A percentile compares a stretch with the other conserved stretches of the same genome.
Conservation (phyloP, 2,888 invertebrate genomes). For the Caenorhabditis angaria region DNA sequence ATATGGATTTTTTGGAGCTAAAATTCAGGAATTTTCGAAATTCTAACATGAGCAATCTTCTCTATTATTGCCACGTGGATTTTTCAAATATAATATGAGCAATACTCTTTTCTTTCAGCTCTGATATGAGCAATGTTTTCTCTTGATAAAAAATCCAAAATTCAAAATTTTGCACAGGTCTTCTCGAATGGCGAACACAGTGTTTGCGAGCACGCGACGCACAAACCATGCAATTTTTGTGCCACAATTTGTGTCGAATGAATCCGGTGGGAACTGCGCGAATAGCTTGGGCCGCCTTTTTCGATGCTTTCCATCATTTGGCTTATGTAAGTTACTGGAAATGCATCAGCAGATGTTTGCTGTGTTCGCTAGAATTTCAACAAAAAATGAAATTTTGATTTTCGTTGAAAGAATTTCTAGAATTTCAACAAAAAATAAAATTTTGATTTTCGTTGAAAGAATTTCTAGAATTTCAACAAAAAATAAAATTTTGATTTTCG, state of each 20-base stretch:
- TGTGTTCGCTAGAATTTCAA: not conserved
- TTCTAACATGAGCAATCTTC: too few relatives aligned
- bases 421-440: not conserved
- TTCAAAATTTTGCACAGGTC: slow-evolving; percentile 17
- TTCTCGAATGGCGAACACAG: slow-evolving; percentile 55
- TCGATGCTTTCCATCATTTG: slow-evolving; percentile 50
- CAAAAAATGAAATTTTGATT: not conserved
- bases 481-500: too few relatives aligned
- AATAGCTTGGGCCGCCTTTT: slow-evolving; percentile 55
- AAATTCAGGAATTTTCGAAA: too few relatives aligned
- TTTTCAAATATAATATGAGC: too few relatives aligned
- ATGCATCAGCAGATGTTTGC: not conserved
- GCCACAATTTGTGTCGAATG: slow-evolving; percentile 45
- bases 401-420: too few relatives aligned
- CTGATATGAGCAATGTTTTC: too few relatives aligned
- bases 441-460: too few relatives aligned
- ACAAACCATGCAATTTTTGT: slow-evolving; percentile 51
- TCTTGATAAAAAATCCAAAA: not conserved
- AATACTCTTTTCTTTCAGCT: not conserved
- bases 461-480: not conserved
- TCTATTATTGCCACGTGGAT: too few relatives aligned
- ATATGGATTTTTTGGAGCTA: too few relatives aligned
- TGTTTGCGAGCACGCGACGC: slow-evolving; percentile 50
- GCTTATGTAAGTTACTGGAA: slow-evolving; percentile 28
- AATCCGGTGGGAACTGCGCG: slow-evolving; percentile 46